Base-by-base conservation (phyloP, 2,113 vertebrate species). In the Apodemus speciosus region DNA sequence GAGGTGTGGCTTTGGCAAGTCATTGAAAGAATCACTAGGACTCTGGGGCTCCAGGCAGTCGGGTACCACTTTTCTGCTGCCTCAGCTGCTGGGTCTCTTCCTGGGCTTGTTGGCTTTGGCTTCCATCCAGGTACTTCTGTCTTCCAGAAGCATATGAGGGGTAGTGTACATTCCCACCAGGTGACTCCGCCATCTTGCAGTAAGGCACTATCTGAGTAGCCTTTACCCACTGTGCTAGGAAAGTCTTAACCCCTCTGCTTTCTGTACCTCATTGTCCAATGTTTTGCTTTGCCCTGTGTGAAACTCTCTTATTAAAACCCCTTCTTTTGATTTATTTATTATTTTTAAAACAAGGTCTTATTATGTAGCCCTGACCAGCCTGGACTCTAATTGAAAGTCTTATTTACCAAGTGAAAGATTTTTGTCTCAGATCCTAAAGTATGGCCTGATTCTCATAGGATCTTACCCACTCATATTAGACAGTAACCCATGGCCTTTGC, bases 111-210 rank as follows among this genome's bases (percentile, higher is more conserved):
- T 69, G 58, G 9, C 51, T 16, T 85, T 73, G 73, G 56, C 51
- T 85, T 80, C 49, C 0, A 2, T 7, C 35, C 13, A 38, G 25
- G 9, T n/a, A 21, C n/a, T 0, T 0, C 56, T 60, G 16, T 58
- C 69, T 88, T 73, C 46, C 32, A 38, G 72, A 87, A 43, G n/a
- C 35, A 68, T 23, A 9, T 3, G 21, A 35, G 27, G 9, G 23
- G 53, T 23, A 5, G 43, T 68, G 43, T 8, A 9, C 15, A 18
- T 60, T 73, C 51, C 32, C 21, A 14, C 35, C 69, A 27, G 23
- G 38, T 43, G 62, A 56, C 64, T 15, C 64, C 27, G n/a, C 49
- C 3, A 14, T 43, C 27, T 75, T 71, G 40, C 6, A 60, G 16
- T 27, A 71, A 76, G 71, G 58, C 46, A 18, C 69, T 72, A 3